A percentile compares a stretch with the other conserved stretches of the same genome.
Evolutionary conservation across 2,888 invertebrate species (phyloP).

Genomic region (Drosophila ezoana): DNA sequence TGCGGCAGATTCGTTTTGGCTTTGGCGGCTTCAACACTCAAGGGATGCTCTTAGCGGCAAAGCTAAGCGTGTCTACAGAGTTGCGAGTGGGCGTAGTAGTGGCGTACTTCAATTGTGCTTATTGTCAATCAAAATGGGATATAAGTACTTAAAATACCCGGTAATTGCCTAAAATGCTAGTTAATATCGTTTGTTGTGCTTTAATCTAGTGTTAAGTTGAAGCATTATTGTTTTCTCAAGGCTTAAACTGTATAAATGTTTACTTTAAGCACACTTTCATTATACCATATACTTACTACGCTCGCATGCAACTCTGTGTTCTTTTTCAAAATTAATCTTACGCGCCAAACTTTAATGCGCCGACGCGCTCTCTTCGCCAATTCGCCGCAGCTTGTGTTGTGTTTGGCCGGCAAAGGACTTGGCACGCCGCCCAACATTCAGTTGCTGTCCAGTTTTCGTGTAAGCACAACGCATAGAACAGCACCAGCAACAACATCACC

Average conservation of each 20-base stretch:
- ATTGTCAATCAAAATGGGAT: neutral
- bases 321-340: slow-evolving; percentile 33
- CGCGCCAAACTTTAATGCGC: slow-evolving; percentile 62
- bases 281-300: slow-evolving; percentile 47
- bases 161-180: neutral
- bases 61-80: slow-evolving; percentile 15
- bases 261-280: neutral
- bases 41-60: slow-evolving; percentile 30
- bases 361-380: slow-evolving; percentile 55
- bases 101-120: neutral
- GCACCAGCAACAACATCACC: slow-evolving; percentile 9
- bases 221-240: neutral
- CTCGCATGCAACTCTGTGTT: slow-evolving; percentile 51
- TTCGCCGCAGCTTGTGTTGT: slow-evolving; percentile 63
- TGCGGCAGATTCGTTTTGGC: slow-evolving; percentile 49
- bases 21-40: slow-evolving; percentile 9
- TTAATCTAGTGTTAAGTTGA: neutral
- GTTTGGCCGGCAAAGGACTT: slow-evolving; percentile 67
- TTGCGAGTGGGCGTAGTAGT: slow-evolving; percentile 22
- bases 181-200: neutral
- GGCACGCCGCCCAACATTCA: slow-evolving; percentile 48
- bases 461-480: slow-evolving; percentile 36
- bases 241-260: neutral
- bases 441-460: slow-evolving; percentile 61
- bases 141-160: too few relatives aligned